phyloP scores from a whole-genome alignment of 2,113 vertebrate species.

The Pyrgilauda ruficollis region DNA sequence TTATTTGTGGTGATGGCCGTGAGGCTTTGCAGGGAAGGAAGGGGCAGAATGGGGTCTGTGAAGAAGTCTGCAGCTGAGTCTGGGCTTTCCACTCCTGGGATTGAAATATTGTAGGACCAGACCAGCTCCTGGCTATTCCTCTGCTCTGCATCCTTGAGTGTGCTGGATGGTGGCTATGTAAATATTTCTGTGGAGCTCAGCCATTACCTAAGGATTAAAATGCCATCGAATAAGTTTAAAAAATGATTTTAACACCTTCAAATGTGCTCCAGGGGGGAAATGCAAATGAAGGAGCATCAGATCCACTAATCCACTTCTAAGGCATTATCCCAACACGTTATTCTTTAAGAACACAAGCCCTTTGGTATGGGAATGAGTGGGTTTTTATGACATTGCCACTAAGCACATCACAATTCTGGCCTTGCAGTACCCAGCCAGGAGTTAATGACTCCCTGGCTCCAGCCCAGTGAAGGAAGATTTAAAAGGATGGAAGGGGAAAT shows the following conservation, averaged over 20 bases:
- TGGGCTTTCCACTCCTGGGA: not conserved
- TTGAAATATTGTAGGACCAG: not conserved
- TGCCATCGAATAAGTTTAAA: not conserved
- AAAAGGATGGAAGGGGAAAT: not conserved
- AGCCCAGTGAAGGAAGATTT: not conserved
- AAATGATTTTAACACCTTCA: not conserved
- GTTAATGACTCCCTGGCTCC: not conserved
- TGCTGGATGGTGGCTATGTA: not conserved
- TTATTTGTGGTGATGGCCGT: not conserved
- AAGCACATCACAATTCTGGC: not conserved
- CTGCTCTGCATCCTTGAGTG: not conserved
- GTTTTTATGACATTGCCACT: not conserved
- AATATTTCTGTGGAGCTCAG: not conserved
- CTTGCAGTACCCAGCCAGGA: not conserved
- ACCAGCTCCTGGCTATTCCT: not conserved
- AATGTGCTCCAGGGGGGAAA: not conserved
- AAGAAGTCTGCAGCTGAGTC: not conserved
- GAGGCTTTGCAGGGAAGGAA: not conserved
- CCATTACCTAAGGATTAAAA: not conserved
- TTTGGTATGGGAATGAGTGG: not conserved
- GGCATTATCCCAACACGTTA: not conserved
- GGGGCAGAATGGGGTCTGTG: not conserved
- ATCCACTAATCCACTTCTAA: not conserved
- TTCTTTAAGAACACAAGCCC: not conserved
- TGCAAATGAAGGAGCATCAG: not conserved